Evolutionary conservation across 2,113 vertebrate species (phyloP).

Genomic region (Mungos mungo): DNA sequence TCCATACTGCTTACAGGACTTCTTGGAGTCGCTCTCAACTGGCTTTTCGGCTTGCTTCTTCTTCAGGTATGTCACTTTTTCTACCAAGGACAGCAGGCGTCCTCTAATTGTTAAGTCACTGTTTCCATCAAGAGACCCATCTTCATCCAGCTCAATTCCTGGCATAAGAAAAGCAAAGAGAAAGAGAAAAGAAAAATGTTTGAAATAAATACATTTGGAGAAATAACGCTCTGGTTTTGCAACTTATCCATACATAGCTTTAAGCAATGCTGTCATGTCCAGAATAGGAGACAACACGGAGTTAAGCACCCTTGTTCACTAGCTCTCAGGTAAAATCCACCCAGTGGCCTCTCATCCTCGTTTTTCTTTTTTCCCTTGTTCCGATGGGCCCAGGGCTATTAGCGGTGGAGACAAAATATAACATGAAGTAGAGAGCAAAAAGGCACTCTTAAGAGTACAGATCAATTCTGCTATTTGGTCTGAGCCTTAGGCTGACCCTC

Average conservation of each 20-base stretch:
- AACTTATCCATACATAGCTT: background rate
- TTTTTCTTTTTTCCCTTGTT: background rate
- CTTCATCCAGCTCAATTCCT: constrained; percentile 95
- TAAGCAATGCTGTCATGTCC: background rate
- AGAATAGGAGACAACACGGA: background rate
- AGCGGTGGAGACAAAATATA: background rate
- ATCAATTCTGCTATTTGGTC: background rate
- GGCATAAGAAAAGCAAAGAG: constrained; percentile 46
- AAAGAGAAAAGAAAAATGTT: background rate
- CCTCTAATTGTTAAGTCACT: constrained; percentile 93
- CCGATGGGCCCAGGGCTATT: background rate
- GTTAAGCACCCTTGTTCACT: background rate
- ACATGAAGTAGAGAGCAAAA: background rate
- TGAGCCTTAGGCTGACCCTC: background rate
- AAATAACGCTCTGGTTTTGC: background rate
- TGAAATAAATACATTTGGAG: background rate
- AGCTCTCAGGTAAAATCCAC: background rate
- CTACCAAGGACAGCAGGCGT: constrained; percentile 93
- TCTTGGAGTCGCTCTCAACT: constrained; percentile 88
- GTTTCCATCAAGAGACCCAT: constrained; percentile 87
- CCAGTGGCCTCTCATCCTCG: no score
- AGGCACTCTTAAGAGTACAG: background rate
- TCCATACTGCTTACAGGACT: constrained; percentile 88
- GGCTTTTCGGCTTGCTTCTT: constrained; percentile 91
- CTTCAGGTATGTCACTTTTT: constrained; percentile 94